Conservation (phyloP, 2,113 vertebrate species). For the Salvator merianae region DNA sequence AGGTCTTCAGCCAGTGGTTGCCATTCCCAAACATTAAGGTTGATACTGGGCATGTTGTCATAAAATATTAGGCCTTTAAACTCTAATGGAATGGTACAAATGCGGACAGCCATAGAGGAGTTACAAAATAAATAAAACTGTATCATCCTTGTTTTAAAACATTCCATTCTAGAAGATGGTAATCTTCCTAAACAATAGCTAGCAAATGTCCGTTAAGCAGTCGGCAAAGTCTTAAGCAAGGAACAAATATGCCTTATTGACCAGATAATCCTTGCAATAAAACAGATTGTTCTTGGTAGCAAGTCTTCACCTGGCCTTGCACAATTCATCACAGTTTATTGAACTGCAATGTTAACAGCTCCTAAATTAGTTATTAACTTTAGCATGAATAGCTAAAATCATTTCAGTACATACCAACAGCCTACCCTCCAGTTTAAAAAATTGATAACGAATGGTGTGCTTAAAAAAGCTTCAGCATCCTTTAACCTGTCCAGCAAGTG, state of each 20-base stretch:
- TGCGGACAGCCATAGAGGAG: too few relatives aligned
- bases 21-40: too few relatives aligned
- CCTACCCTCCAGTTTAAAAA: background rate
- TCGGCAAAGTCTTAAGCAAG: background rate
- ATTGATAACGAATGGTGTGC: background rate
- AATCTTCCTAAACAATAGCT: background rate
- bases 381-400: background rate
- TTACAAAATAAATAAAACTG: background rate
- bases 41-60: too few relatives aligned
- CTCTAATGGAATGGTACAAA: background rate
- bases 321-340: background rate
- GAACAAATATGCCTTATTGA: background rate
- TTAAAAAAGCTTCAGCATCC: too few relatives aligned
- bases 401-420: background rate
- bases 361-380: background rate
- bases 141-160: background rate
- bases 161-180: background rate
- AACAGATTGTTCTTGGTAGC: background rate
- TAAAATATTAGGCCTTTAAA: too few relatives aligned
- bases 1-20: too few relatives aligned
- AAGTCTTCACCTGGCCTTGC: background rate
- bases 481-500: background rate
- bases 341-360: background rate
- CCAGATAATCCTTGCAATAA: background rate
- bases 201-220: background rate